phyloP scores from a whole-genome alignment of 1,140 invertebrate genomes.

The Drosophila ogumai region DNA sequence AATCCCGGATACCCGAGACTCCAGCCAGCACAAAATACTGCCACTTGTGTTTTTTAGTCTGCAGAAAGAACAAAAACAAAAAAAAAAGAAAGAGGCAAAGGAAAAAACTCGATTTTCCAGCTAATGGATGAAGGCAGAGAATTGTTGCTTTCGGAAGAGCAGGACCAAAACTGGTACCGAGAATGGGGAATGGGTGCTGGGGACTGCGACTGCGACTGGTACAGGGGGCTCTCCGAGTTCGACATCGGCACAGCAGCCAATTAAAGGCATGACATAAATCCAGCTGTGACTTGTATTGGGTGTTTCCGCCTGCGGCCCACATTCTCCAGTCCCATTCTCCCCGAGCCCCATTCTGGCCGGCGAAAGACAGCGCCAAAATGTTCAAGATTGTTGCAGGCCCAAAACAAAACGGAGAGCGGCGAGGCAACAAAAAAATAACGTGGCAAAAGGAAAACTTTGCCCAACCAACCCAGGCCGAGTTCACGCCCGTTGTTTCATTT shows the following conservation, averaged over 20 bases:
- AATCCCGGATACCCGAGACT: conserved; percentile 34
- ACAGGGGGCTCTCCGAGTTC: conserved; percentile 30
- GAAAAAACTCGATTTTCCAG: conserved; percentile 76
- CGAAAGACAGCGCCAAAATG: conserved; percentile 76
- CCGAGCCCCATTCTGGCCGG: conserved; percentile 23
- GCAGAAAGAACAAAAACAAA: conserved; percentile 5
- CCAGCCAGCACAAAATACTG: conserved; percentile 48
- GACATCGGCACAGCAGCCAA: conserved; percentile 82
- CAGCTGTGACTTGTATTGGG: conserved; percentile 85
- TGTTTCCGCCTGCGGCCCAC: conserved; percentile 84
- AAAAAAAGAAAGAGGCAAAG: background rate
- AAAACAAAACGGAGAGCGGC: conserved; percentile 66
- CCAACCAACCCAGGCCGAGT: conserved; percentile 59
- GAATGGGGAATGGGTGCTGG: conserved; percentile 7
- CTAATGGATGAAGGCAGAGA: conserved; percentile 74
- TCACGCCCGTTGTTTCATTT: conserved; percentile 78
- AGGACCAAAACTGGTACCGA: conserved; percentile 28
- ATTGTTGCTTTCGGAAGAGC: conserved; percentile 58
- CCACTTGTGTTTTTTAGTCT: conserved; percentile 77
- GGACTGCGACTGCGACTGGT: conserved; percentile 20
- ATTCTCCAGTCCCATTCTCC: conserved; percentile 59
- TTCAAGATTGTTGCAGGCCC: conserved; percentile 77
- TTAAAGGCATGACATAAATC: conserved; percentile 85
- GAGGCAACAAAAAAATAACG: conserved; percentile 18
- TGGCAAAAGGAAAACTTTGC: conserved; percentile 57